Evolutionary conservation across 2,797 vertebrate genomes (phyloP).

Genomic region (Xerus rutilus): DNA sequence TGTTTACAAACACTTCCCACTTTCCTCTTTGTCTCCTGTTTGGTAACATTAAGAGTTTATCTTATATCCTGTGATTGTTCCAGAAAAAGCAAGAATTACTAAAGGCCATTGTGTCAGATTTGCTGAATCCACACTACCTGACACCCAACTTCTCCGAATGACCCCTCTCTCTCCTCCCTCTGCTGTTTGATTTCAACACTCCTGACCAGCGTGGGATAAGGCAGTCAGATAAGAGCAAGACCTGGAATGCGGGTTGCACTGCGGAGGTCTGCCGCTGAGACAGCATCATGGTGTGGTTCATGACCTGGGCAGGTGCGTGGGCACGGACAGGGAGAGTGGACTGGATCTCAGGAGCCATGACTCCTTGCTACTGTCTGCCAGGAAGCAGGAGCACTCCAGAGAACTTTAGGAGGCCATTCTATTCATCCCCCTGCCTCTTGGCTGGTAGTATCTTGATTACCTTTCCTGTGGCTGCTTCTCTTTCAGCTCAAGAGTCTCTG

Average conservation of each 20-base stretch:
- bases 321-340: neutral
- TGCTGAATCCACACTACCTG: neutral
- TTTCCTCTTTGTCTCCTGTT: neutral
- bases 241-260: accelerated
- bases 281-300: constrained; percentile 9
- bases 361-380: neutral
- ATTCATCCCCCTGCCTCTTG: neutral
- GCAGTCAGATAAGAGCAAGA: neutral
- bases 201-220: neutral
- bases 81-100: constrained; percentile 51
- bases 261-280: neutral
- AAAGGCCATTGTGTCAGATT: constrained; percentile 54
- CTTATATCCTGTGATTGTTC: neutral
- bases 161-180: neutral
- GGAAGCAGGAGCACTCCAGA: neutral
- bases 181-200: neutral
- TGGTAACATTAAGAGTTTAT: neutral
- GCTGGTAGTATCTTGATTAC: neutral
- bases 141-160: neutral
- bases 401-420: neutral
- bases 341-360: neutral
- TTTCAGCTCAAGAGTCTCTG: neutral
- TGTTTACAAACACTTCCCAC: neutral
- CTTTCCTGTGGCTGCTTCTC: neutral
- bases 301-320: constrained; percentile 67